These are phyloP conservation scores for Melitaea athalia DNA, from an alignment of 2,888 invertebrate genomes.

Conservation along the genomic window DNA sequence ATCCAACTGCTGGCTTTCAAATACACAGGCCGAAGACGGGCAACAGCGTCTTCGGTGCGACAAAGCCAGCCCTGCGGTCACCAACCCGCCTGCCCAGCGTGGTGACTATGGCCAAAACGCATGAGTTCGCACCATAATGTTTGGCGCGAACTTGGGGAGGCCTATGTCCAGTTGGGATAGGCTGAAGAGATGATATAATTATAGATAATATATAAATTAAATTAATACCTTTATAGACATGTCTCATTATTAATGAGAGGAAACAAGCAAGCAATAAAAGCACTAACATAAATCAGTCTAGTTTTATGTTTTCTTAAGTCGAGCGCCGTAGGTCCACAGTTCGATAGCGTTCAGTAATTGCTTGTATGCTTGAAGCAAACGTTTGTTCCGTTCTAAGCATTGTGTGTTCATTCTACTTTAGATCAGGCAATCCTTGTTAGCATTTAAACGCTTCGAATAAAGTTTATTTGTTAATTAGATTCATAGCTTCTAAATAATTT, in stretches of 20 bases:
- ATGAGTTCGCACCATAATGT: no score
- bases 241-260: background rate
- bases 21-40: no score
- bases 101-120: no score
- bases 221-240: background rate
- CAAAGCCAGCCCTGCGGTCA: no score
- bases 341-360: slow-evolving; percentile 38
- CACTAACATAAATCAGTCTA: slow-evolving; percentile 20
- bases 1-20: no score
- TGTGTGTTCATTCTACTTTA: slow-evolving; percentile 32
- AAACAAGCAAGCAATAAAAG: background rate
- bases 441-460: slow-evolving; percentile 29
- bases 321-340: slow-evolving; percentile 21
- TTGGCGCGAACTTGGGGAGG: no score
- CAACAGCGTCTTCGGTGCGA: no score
- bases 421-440: slow-evolving; percentile 38
- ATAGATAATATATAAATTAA: no score
- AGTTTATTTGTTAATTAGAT: background rate
- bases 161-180: no score
- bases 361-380: slow-evolving; percentile 36
- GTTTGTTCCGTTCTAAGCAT: slow-evolving; percentile 39
- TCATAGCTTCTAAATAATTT: background rate
- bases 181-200: no score
- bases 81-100: no score
- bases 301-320: slow-evolving; percentile 13